Evolutionary conservation across 2,888 invertebrate species (phyloP).

Genomic region (Horisme vitalbata): DNA sequence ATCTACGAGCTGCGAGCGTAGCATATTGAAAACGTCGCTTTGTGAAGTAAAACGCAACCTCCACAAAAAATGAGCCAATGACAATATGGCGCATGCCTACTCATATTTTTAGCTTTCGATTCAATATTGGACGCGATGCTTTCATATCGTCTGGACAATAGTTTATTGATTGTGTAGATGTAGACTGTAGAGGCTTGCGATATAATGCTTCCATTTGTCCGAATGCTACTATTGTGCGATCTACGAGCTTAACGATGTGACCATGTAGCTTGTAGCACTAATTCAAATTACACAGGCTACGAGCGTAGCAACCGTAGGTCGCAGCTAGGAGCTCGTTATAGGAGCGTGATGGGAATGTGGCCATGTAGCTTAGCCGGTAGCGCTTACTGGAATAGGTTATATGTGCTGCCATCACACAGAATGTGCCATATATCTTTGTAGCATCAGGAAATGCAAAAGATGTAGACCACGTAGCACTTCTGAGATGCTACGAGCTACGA

Average conservation of each 20-base stretch:
- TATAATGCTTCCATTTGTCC: conserved; percentile 17
- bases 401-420: conserved; percentile 8
- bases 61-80: conserved; percentile 21
- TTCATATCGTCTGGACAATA: conserved; percentile 24
- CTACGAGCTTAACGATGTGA: conserved; percentile 42
- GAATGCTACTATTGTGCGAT: conserved; percentile 23
- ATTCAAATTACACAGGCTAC: conserved; percentile 40
- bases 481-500: conserved; percentile 40
- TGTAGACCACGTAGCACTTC: conserved; percentile 28
- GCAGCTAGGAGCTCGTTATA: conserved; percentile 28
- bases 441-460: conserved; percentile 23
- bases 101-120: conserved; percentile 21
- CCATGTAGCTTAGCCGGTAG: conserved; percentile 18
- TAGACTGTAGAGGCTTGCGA: conserved; percentile 13
- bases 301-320: conserved; percentile 31
- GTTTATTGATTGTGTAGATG: conserved; percentile 16
- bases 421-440: conserved; percentile 18
- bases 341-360: conserved; percentile 26
- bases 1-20: conserved; percentile 42
- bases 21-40: conserved; percentile 32
- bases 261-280: conserved; percentile 38
- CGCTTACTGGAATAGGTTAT: conserved; percentile 19
- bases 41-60: conserved; percentile 29
- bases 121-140: conserved; percentile 16
- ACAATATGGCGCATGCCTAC: conserved; percentile 18